Percentiles rank a stretch among this genome's conserved stretches.
These are phyloP conservation scores for Sandelia bainsii DNA, from an alignment of 2,797 vertebrate genomes.

Conservation along the genomic window DNA sequence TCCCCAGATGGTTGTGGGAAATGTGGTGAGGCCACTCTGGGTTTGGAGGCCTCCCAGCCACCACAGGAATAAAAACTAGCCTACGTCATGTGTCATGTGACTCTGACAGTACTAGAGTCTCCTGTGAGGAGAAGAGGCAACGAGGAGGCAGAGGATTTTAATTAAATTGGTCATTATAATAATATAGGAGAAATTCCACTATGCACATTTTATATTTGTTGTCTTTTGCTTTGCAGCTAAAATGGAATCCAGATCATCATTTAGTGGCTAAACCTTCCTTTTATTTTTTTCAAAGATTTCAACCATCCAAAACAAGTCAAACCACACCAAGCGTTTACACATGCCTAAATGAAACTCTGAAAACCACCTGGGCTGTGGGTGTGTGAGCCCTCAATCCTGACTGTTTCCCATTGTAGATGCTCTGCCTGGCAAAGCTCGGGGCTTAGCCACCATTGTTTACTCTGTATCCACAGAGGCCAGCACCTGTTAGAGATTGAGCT, in stretches of 20 bases:
- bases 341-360: constrained; percentile 55
- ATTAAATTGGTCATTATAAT: constrained; percentile 2
- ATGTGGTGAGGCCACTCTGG: constrained; percentile 82
- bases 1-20: constrained; percentile 82
- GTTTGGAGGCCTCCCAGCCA: constrained; percentile 80
- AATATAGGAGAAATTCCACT: neutral
- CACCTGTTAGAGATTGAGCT: constrained; percentile 83
- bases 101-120: constrained; percentile 25
- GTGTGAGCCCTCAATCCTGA: constrained; percentile 52
- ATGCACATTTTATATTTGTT: neutral
- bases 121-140: constrained; percentile 10
- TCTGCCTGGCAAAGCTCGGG: constrained; percentile 65
- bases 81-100: constrained; percentile 76
- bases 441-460: constrained; percentile 78
- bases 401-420: constrained; percentile 72
- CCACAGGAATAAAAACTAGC: constrained; percentile 70
- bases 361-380: constrained; percentile 71
- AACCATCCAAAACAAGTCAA: constrained; percentile 54
- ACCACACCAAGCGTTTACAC: constrained; percentile 59
- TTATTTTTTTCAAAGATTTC: constrained; percentile 15
- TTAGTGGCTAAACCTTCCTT: constrained; percentile 23
- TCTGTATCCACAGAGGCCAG: constrained; percentile 67
- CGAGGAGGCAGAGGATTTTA: constrained; percentile 7
- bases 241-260: constrained; percentile 16
- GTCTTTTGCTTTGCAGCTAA: neutral